phyloP scores from a whole-genome alignment of 2,888 invertebrate species.

The Periphyllus acericola region DNA sequence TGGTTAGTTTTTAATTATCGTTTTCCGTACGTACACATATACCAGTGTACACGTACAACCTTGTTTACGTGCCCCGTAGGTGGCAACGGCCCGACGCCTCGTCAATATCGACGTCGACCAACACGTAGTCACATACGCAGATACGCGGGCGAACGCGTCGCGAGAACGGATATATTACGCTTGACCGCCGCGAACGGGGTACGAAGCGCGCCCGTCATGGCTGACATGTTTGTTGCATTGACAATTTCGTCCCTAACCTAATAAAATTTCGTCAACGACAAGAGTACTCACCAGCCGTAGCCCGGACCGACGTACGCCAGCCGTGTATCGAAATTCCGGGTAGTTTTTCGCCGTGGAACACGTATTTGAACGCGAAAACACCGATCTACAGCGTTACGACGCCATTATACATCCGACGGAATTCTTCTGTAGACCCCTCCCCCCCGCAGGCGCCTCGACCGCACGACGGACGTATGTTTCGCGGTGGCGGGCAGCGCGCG shows the following conservation, averaged over 20 bases:
- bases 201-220: neutral
- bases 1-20: conserved; percentile 57
- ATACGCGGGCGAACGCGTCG: neutral
- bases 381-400: conserved; percentile 23
- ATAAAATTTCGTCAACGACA: conserved; percentile 34
- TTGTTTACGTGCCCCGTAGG: neutral
- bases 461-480: too few species aligned
- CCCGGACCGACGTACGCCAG: neutral
- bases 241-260: conserved; percentile 58
- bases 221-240: conserved; percentile 42
- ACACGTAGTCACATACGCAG: neutral
- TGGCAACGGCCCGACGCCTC: too few species aligned
- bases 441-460: neutral
- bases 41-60: neutral
- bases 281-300: conserved; percentile 31
- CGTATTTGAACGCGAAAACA: neutral
- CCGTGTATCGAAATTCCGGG: neutral
- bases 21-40: conserved; percentile 19
- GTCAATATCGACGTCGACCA: too few species aligned
- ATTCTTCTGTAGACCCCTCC: conserved; percentile 9
- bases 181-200: neutral
- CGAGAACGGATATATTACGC: neutral
- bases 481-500: neutral
- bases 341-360: conserved; percentile 18
- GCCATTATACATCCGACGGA: conserved; percentile 35